Evolutionary conservation across 2,797 vertebrate species (phyloP), one percentile per base, ranked within the genome.

Genomic region (Myioborus miniatus): DNA sequence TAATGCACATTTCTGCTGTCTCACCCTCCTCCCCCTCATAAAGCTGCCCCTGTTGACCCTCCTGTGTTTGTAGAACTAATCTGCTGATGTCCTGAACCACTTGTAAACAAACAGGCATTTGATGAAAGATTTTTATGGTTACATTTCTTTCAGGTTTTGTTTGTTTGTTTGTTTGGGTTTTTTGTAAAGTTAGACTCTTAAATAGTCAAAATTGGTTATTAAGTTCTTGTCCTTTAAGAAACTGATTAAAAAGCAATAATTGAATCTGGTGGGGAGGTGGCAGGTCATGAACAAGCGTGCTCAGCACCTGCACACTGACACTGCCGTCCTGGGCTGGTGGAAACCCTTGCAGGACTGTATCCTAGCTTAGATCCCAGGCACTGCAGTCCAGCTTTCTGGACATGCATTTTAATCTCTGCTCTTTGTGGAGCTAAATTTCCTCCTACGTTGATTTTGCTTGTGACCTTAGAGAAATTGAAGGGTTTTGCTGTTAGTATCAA

Each of bases 221-320:
- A 39, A 20, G 11, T 67, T 75, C 6, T 37, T 72, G 2, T 79
- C 14, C 19, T 74, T 59, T 62, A 76, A 76, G 20, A 23, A 72
- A 30, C 15, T 62, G 3, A 12, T 43, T 86, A 43, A 88, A 83
- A 58, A 52, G 19, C 8, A 69, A 2, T 44, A 37, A 68, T 5
- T 65, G 16, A n/a, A 53, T 32, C 23, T 86, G 11, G 2, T 55
- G 20, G 16, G 36, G 26, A 63, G 60, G 43, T 41, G 27, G 9
- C 17, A 65, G 34, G 21, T 69, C 30, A 14, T n/a, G n/a, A 62
- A 17, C 14, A 50, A 23, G 11, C 1, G 0, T 30, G 7, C 11
- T 53, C 44, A 34, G 55, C 12, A 72, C 68, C 43, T 90, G 4
- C 4, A 10, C 0, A 2, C 22, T 72, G 30, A 18, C 0, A 1